Evolutionary conservation across 2,113 vertebrate genomes (phyloP), one percentile per base, ranked within the genome.

Genomic region (Pterocles burchelli): DNA sequence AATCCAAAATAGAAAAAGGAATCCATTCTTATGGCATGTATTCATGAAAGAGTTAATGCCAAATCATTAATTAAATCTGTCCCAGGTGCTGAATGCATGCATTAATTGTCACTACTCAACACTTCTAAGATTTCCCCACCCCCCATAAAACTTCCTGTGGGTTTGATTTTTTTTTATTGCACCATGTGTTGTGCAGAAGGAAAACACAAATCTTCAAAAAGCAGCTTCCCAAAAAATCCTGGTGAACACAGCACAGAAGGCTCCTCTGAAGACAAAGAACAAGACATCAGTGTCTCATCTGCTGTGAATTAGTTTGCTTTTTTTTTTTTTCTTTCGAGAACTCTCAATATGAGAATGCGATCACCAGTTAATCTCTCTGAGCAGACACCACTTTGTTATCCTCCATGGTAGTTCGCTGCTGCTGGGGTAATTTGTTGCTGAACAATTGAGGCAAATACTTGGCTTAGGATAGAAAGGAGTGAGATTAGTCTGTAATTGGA

Each of bases 401-500:
- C 91, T 85, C 51, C 2, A 33, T 94, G 79, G 93, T 68, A 75
- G 92, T 85, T 90, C 70, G 49, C 22, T 49, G 91, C 88, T 95
- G 43, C 66, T 85, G 93, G 96, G 95, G 94, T 96, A 96, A 97
- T 97, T 96, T 97, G 92, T 90, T 94, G 93, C 97, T 96, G 97
- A 98, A 96, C 66, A 77, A 97, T 89, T 95, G 95, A 98, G 96
- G 97, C 87, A 97, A 97, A 97, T 71, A 75, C 91, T 97, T 97
- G 98, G 97, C 96, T 63, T 75, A 90, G 91, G 96, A 94, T 55
- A 72, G 94, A 95, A 95, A 93, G 92, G 85, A 92, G 94, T 89
- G 73, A 96, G 96, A 97, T 94, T 92, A 94, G 71, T 63, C 92
- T 91, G 90, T 98, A 97, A 98, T 96, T 98, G 97, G 97, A 97